Evolutionary conservation across 64 coral and sea anemone genomes (phyloP).

Genomic region (Trachythela sp.): DNA sequence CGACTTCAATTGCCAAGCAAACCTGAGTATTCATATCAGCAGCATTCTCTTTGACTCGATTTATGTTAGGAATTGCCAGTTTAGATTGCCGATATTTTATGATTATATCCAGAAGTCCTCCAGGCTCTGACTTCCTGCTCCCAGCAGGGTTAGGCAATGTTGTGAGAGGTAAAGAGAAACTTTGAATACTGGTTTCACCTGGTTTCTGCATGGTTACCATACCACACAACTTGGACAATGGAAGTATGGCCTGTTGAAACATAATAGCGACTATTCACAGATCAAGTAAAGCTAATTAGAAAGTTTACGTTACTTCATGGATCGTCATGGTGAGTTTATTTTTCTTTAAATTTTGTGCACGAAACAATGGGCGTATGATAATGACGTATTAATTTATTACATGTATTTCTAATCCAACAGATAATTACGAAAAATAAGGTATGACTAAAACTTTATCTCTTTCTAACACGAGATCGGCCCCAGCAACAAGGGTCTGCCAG

Average conservation of each 20-base stretch:
- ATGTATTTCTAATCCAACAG: too few relatives aligned
- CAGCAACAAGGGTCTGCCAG: too few relatives aligned
- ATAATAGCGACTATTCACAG: not conserved
- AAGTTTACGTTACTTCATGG: too few relatives aligned
- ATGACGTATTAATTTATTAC: too few relatives aligned
- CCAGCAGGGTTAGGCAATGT: slow-evolving; percentile 27
- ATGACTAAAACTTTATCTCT: too few relatives aligned
- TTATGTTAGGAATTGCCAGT: slow-evolving; percentile 9
- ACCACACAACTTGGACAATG: slow-evolving; percentile 68
- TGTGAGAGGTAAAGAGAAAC: slow-evolving; percentile 80
- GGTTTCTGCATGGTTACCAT: slow-evolving; percentile 97
- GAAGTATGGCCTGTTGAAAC: slow-evolving; percentile 29
- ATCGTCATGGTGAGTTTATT: too few relatives aligned
- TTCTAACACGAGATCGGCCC: too few relatives aligned
- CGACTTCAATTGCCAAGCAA: slow-evolving; percentile 64
- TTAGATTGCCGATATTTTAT: slow-evolving; percentile 71
- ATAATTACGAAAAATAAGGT: too few relatives aligned
- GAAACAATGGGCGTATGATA: too few relatives aligned
- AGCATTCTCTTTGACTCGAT: not conserved
- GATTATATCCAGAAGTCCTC: slow-evolving; percentile 68
- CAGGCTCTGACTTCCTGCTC: not conserved
- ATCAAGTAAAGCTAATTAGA: too few relatives aligned
- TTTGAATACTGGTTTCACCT: slow-evolving; percentile 64
- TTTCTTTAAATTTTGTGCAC: too few relatives aligned
- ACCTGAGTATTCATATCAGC: slow-evolving; percentile 26